Base-by-base conservation (phyloP, 53 echinoderm and acorn worm genomes). In the Pentamera pediparva region DNA sequence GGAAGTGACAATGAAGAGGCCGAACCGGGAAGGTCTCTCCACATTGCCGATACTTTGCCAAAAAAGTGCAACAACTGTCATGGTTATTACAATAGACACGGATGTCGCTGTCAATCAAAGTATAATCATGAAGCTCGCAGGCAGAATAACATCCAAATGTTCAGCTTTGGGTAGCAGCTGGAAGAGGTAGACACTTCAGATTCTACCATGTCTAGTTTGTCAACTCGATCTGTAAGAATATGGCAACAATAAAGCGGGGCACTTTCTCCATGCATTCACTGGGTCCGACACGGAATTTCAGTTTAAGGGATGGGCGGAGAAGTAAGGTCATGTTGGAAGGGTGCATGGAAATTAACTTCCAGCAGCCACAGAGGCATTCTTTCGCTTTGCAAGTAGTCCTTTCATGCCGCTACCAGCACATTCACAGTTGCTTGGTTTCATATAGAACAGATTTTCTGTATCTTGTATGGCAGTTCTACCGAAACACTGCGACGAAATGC, bases 161-260 rank as follows among this genome's bases (percentile, higher is more conserved):
- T 17, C 77, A 87, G n/a, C 37, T 87, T 32, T 87, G 78, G 82
- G 57, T 87, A 18, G 87, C 82, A 1, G 78, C 78, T 65, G 78
- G 82, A 19, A 78, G 39, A 50, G 86, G 81, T 10, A 70, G 69
- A 35, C 76, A 69, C 40, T 70, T 73, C 40, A 37, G 59, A 26
- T 38, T 70, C 62, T 81, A 67, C 58, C 61, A 52, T 51, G 76
- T n/a, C n/a, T n/a, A n/a, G n/a, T n/a, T n/a, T n/a, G n/a, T 76
- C 75, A 79, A 86, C 32, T 4, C 25, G 21, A 81, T 86, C 15
- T 61, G 54, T 53, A 33, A 31, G 53, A 38, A 50, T 22, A 53
- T 41, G 67, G 80, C 47, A 80, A 35, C 51, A 39, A 75, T 24
- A 18, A 2, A 58, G 39, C 77, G 6, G 63, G 70, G 17, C 81